Percentiles rank a stretch among this genome's conserved stretches.
Conservation (phyloP, 2,797 vertebrate genomes). For the Bufotes viridis region DNA sequence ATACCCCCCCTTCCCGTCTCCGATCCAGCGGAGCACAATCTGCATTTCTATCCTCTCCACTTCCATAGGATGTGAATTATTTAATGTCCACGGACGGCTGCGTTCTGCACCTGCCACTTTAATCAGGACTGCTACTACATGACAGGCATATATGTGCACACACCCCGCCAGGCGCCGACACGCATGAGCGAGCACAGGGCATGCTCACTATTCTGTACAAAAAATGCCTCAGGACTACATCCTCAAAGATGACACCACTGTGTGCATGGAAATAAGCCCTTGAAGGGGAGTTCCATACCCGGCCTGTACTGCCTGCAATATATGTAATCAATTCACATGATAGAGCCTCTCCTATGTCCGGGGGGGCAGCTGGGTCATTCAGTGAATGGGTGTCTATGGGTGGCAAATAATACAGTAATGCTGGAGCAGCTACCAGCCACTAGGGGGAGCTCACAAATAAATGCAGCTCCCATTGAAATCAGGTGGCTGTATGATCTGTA, state of each 20-base stretch:
- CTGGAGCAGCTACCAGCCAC: too few species aligned
- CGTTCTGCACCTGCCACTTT: constrained; percentile 68
- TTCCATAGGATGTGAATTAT: constrained; percentile 79
- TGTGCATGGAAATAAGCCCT: constrained; percentile 4
- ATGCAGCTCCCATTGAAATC: too few species aligned
- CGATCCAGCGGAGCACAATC: constrained; percentile 22
- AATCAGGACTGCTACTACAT: constrained; percentile 37
- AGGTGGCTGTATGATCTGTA: too few species aligned
- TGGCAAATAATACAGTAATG: not conserved
- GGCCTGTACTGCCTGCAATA: not conserved
- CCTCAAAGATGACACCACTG: not conserved
- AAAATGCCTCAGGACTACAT: not conserved
- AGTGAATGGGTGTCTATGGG: not conserved
- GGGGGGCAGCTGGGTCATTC: too few species aligned
- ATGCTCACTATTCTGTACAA: constrained; percentile 24
- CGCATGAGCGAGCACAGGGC: not conserved
- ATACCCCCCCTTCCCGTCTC: not conserved
- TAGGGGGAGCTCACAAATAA: too few species aligned
- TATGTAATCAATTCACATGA: not conserved
- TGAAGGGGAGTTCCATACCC: not conserved
- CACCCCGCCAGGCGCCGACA: constrained; percentile 7
- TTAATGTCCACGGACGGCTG: constrained; percentile 73
- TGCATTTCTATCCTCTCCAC: constrained; percentile 50
- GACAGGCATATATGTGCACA: not conserved
- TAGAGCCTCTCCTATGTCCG: not conserved